A percentile compares a stretch with the other conserved stretches of the same genome.
These are phyloP conservation scores for Tetraneura akinire DNA, from an alignment of 1,140 invertebrate genomes.

Conservation along the genomic window DNA sequence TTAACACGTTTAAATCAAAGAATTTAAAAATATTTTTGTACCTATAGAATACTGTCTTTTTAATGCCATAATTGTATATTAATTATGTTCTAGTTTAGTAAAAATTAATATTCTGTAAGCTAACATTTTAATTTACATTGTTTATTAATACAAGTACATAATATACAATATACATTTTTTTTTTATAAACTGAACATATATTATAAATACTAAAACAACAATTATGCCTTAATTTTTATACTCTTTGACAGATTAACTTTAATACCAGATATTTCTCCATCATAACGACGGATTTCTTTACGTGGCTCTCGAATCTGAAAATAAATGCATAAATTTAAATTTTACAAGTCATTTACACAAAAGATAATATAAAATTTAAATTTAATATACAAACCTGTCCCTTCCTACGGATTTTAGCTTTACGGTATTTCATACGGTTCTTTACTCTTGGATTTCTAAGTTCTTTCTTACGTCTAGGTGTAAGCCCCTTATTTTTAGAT, in stretches of 20 bases:
- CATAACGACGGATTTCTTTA: constrained; percentile 77
- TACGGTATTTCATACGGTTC: constrained; percentile 85
- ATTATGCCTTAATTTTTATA: constrained; percentile 75
- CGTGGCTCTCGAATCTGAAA: constrained; percentile 74
- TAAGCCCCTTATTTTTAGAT: constrained; percentile 92
- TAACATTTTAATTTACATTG: too few relatives aligned
- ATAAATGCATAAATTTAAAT: constrained; percentile 53
- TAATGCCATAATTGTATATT: too few relatives aligned
- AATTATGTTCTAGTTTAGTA: too few relatives aligned
- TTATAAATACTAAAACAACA: background rate
- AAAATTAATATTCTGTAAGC: too few relatives aligned
- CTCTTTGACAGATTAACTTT: constrained; percentile 82
- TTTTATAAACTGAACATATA: background rate
- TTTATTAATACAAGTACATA: too few relatives aligned
- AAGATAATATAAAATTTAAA: constrained; percentile 24
- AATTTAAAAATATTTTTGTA: too few relatives aligned
- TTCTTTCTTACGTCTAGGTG: constrained; percentile 85
- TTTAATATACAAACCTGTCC: constrained; percentile 67
- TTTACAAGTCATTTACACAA: constrained; percentile 25
- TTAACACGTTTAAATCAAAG: too few relatives aligned
- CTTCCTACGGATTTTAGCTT: constrained; percentile 86
- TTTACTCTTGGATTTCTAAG: constrained; percentile 91
- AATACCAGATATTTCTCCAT: constrained; percentile 89
- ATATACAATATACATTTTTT: background rate
- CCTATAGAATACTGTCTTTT: too few relatives aligned